phyloP scores from a whole-genome alignment of 37 sponge, comb jelly and placozoan genomes.

The Halisarca cf. caerulea region DNA sequence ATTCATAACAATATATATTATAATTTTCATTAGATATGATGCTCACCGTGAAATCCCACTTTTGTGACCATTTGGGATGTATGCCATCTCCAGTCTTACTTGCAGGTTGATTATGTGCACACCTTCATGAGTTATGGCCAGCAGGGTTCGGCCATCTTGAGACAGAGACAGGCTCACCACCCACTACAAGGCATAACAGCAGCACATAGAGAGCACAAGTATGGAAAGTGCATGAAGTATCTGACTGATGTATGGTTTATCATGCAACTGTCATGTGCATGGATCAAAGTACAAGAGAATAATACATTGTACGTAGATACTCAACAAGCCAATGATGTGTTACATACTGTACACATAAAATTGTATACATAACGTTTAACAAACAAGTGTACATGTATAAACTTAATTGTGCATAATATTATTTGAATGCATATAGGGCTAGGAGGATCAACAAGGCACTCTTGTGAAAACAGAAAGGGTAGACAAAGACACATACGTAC shows the following conservation, averaged over 20 bases:
- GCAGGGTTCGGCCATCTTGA: constrained; percentile 6
- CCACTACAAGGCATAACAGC: not conserved
- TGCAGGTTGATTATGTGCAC: constrained; percentile 12
- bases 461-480: no score
- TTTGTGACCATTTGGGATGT: constrained; percentile 13
- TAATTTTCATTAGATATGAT: not conserved
- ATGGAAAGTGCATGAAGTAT: not conserved
- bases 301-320: no score
- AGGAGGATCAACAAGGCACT: no score
- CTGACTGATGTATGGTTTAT: not conserved
- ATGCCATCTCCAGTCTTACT: not conserved
- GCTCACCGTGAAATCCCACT: constrained; percentile 5
- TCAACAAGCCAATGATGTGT: no score
- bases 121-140: constrained; percentile 15
- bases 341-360: no score
- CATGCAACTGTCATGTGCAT: not conserved
- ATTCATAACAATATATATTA: no score
- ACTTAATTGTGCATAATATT: not conserved
- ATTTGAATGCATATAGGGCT: not conserved
- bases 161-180: not conserved
- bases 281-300: not conserved
- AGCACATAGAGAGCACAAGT: no score
- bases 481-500: no score
- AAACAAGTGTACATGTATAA: not conserved
- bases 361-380: no score